Evolutionary conservation across 2,113 vertebrate species (phyloP), one percentile per base, ranked within the genome.

Genomic region (Athene noctua): DNA sequence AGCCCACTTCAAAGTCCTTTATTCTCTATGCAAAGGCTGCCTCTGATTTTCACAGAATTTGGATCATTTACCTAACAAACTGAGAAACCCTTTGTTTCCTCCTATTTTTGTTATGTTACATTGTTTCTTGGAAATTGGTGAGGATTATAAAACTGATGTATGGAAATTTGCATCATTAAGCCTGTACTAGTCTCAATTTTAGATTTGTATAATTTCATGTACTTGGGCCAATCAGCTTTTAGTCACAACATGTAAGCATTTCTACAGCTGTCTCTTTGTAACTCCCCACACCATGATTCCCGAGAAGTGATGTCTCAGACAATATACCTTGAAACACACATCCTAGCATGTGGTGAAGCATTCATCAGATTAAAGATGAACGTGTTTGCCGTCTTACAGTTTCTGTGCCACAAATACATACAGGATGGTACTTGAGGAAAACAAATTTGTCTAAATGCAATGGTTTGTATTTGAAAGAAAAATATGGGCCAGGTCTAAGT

Each of bases 261-360:
- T 80, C 63, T 88, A 63, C 52, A 70, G 61, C 72, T 88, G 51
- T 46, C 15, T 88, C 58, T 88, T 85, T 90, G 70, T 72, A 97
- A 96, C 46, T 42, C 34, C 47, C 72, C 73, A 20, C 10, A 67
- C 49, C 57, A n/a, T 5, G 30, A 36, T 90, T 81, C 94, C 92
- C 71, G 94, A 95, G 86, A 96, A 86, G 72, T 66, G 59, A 84
- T 90, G 19, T 93, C 51, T 61, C 91, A 97, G 94, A 96, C 85
- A 90, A 49, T 78, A 77, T 27, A 86, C 75, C 71, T 52, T 65
- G 86, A 95, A 97, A 93, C 66, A 94, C 63, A 66, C 46, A 91
- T 32, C 74, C 83, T 94, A 57, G 83, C 13, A 73, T 84, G 80
- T 42, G 47, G 63, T 47, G 79, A 71, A 88, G 67, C 52, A n/a